Conservation (phyloP, 2,113 vertebrate species). For the Micronycteris hirsuta region DNA sequence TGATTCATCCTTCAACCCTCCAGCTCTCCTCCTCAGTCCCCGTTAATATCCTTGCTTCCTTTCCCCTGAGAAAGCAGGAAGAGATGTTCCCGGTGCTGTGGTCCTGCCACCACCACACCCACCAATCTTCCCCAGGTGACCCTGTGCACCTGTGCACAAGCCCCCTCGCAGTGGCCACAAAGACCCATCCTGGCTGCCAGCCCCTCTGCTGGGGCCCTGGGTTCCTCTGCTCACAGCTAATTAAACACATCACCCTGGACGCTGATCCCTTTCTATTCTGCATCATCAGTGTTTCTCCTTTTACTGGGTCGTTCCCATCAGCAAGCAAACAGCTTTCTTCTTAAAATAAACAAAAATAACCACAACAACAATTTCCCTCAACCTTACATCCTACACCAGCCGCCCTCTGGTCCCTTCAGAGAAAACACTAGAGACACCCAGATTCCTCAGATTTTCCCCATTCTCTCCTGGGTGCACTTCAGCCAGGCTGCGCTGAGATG, state of each 20-base stretch:
- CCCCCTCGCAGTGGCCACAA: fast-evolving
- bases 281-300: not conserved
- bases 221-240: fast-evolving
- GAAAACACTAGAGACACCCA: not conserved
- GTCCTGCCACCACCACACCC: not conserved
- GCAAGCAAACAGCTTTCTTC: not conserved
- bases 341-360: not conserved
- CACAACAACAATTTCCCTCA: not conserved
- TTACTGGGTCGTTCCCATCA: not conserved
- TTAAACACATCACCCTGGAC: not conserved
- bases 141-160: fast-evolving
- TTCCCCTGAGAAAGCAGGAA: not conserved
- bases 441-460: not conserved
- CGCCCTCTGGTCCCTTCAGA: not conserved
- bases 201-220: not conserved
- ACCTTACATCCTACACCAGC: not conserved
- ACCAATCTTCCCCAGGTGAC: not conserved
- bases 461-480: not conserved
- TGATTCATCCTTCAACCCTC: too few species aligned
- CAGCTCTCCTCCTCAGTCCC: not conserved
- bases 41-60: not conserved
- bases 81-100: fast-evolving
- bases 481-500: not conserved
- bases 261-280: fast-evolving
- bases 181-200: fast-evolving